Percentiles rank a stretch among this genome's conserved stretches.
Evolutionary conservation across 2,888 invertebrate species (phyloP).

Genomic region (Plutella xylostella): DNA sequence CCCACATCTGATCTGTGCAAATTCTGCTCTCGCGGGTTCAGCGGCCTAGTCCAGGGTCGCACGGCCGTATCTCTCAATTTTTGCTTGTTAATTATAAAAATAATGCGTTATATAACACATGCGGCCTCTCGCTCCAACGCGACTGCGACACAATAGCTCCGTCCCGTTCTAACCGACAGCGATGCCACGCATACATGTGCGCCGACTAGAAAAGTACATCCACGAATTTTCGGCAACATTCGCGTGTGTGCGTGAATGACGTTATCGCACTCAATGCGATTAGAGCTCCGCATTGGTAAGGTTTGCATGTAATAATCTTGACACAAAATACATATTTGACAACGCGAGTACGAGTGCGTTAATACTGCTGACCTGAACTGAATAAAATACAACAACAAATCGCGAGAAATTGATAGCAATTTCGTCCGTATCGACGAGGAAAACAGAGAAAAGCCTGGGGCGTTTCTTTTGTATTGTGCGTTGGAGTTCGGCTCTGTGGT

Average conservation of each 20-base stretch:
- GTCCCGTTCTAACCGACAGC: constrained; percentile 34
- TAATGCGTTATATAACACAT: constrained; percentile 67
- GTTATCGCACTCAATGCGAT: constrained; percentile 65
- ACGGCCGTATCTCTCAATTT: constrained; percentile 64
- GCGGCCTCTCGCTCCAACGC: constrained; percentile 32
- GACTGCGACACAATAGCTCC: constrained; percentile 20
- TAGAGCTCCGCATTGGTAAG: constrained; percentile 61
- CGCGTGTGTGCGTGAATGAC: constrained; percentile 62
- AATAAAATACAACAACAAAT: no score
- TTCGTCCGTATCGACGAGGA: no score
- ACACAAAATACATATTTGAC: no score
- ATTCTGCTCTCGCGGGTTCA: constrained; percentile 56
- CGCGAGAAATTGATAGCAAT: no score
- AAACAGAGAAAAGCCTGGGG: no score
- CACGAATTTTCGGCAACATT: constrained; percentile 53
- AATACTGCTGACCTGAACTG: no score
- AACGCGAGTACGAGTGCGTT: no score
- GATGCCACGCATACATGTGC: constrained; percentile 48
- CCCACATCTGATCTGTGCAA: constrained; percentile 70
- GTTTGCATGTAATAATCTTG: no score
- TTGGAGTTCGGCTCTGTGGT: constrained; percentile 32
- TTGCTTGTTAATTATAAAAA: constrained; percentile 71
- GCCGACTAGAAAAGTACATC: constrained; percentile 60
- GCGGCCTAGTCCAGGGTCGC: constrained; percentile 61
- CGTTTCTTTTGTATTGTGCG: no score